A percentile compares a stretch with the other conserved stretches of the same genome.
These are phyloP conservation scores for Hydrotaea cyrtoneurina DNA, from an alignment of 2,888 invertebrate species.

Conservation along the genomic window DNA sequence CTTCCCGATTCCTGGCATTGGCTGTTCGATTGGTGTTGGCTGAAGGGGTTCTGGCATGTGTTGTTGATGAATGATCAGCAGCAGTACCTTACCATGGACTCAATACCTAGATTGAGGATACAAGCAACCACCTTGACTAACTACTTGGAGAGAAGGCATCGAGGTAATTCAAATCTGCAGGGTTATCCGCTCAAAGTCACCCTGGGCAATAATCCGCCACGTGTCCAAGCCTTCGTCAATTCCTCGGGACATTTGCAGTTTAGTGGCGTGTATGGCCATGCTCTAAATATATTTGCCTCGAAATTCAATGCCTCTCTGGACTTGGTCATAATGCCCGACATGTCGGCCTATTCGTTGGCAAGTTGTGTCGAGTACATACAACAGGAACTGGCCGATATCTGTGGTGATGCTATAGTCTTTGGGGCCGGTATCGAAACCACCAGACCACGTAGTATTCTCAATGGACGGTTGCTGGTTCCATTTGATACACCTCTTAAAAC, in stretches of 20 bases:
- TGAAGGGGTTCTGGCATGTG: background rate
- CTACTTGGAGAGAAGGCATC: background rate
- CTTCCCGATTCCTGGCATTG: too few species aligned
- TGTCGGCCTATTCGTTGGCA: background rate
- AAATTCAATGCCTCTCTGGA: background rate
- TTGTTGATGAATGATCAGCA: too few species aligned
- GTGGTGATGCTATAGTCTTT: background rate
- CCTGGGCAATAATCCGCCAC: background rate
- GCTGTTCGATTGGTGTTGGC: background rate
- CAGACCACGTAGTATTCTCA: background rate
- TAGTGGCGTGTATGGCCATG: background rate
- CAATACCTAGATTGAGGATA: too few species aligned
- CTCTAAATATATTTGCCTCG: background rate
- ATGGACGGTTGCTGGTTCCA: background rate
- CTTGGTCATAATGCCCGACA: background rate
- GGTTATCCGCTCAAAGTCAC: background rate
- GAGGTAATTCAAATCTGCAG: too few species aligned
- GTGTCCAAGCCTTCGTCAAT: background rate
- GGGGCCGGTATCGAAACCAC: background rate
- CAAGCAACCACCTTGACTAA: background rate
- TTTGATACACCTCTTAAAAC: background rate
- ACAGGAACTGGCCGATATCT: background rate
- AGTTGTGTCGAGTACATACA: background rate
- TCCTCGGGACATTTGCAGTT: background rate
- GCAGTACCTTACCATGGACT: too few species aligned